Base-by-base conservation (phyloP, 2,797 vertebrate genomes). In the Podarcis lilfordi region DNA sequence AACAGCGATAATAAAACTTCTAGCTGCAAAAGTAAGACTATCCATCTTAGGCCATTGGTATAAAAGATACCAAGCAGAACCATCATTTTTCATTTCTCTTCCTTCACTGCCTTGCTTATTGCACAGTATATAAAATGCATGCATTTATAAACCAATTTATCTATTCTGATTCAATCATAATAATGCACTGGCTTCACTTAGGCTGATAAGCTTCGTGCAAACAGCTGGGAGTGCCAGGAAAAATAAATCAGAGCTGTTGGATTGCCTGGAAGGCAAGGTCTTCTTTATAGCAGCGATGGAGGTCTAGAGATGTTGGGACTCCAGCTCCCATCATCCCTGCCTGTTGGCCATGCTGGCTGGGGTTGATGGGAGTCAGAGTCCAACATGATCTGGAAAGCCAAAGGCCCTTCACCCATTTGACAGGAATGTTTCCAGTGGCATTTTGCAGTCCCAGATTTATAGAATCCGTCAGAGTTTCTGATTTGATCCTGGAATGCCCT, bases 21-120 rank as follows among this genome's bases (percentile, higher is more conserved):
- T 95, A 93, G 92, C 91, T 93, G 92, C 89, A 86, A 37, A 91
- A 92, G 87, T 82, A 87, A 89, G 94, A 90, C 91, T 86, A 90
- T 93, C 94, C 92, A 83, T 95, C 91, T 92, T 59, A 92, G 91
- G 94, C 74, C 93, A 84, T 86, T 87, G 82, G 88, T 66, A 89
- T 88, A 86, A 93, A 93, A 94, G 19, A 23, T 6, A 61, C 90
- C 95, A 92, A 94, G 91, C 82, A 88, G 86, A 91, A 93, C 82
- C 90, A 91, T 45, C 80, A 90, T 89, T 93, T 86, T 92, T 90
- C 84, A 84, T 88, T 83, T 91, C 79, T 88, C 83, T 40, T 88
- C 50, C 83, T 40, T 88, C 37, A 85, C 83, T 0, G 1, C 85
- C 89, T 92, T 92, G 86, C 59, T 87, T 61, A 85, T 87, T 86